A percentile compares a stretch with the other conserved stretches of the same genome.
Conservation (phyloP, 2,797 vertebrate genomes). For the Scomberomorus guttatus region DNA sequence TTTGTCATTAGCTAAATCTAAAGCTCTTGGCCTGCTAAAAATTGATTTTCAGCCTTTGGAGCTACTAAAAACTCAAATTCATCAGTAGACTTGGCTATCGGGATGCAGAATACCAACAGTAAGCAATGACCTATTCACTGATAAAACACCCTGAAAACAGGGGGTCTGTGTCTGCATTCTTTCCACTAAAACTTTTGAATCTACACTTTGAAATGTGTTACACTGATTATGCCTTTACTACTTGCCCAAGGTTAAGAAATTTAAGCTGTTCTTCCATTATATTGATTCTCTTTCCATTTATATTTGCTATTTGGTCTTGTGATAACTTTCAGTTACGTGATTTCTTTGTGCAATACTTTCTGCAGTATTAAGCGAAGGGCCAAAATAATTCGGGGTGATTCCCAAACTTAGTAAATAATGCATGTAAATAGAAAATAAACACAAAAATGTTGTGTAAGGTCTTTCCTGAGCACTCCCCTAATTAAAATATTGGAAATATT, state of each 20-base stretch:
- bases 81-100: background rate
- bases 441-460: too few relatives aligned
- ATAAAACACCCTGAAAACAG: background rate
- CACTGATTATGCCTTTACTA: constrained; percentile 1
- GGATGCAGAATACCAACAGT: background rate
- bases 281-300: constrained; percentile 49
- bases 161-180: background rate
- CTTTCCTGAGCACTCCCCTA: constrained; percentile 4
- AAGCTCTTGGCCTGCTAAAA: too few relatives aligned
- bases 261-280: constrained; percentile 34
- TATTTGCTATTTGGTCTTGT: constrained; percentile 42
- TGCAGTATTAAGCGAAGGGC: constrained; percentile 30
- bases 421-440: constrained; percentile 38
- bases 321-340: constrained; percentile 36
- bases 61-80: background rate
- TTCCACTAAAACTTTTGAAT: constrained; percentile 13
- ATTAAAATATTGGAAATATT: constrained; percentile 22
- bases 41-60: background rate
- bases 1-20: background rate
- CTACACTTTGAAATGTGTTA: background rate
- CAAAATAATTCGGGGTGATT: constrained; percentile 28
- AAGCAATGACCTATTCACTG: constrained; percentile 15
- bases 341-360: constrained; percentile 39
- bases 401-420: constrained; percentile 48
- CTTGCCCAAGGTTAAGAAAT: constrained; percentile 40